Base-by-base conservation (phyloP, 1,140 invertebrate species). In the Mesaphorura yosii region DNA sequence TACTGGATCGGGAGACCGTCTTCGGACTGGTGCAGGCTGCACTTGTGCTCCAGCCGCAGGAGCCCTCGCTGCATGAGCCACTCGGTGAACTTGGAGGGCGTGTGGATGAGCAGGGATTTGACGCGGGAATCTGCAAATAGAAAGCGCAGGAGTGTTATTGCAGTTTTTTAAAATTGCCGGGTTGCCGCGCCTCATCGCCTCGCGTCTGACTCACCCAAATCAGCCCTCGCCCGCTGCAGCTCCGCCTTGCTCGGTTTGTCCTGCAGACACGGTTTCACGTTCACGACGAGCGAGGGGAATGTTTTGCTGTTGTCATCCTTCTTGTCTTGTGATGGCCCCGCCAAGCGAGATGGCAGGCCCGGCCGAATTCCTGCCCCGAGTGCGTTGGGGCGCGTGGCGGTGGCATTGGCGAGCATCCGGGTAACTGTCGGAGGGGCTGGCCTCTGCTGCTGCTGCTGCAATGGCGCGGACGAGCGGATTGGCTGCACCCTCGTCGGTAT, bases 11-110 rank as follows among this genome's bases (percentile, higher is more conserved):
- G 75, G 45, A 70, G 74, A 7, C 71, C 62, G 46, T 66, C 64
- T 2, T 58, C 57, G n/a, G 50, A 66, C 20, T 61, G 64, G 66
- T 87, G 84, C 48, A 78, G 67, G 0, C 69, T 68, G 65, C 85
- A 88, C 64, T 75, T 77, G 66, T 89, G 86, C 64, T 87, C 83
- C 0, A 82, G 79, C 15, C 79, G 73, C 1, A 89, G 74, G 2
- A 89, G 64, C 1, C 86, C 85, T 66, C 85, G 80, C 66, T 88
- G 85, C 39, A 90, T 84, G 20, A 90, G 73, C 85, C 86, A 88
- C 71, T 90, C 86, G 1, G 84, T 86, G 64, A 88, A 88, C 65
- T 85, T 85, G 29, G 82, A 80, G 0, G 84, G 78, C 1, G 78
- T 77, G 62, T 80, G 79, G 74, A 86, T 82, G 1, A 90, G 70